Conservation (phyloP, 2,113 vertebrate species). For the Orycteropus afer region DNA sequence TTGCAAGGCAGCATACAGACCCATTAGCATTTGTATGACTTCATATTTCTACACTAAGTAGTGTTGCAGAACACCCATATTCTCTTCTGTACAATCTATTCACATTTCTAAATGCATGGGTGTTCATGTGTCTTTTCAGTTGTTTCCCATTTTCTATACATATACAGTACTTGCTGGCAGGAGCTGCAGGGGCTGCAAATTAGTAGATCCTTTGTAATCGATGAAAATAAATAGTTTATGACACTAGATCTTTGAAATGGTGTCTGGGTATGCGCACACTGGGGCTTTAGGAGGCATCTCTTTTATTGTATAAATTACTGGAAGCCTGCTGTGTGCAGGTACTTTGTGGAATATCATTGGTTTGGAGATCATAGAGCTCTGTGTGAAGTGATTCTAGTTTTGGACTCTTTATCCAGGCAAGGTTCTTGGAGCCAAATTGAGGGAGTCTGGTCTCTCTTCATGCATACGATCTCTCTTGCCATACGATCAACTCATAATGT, state of each 20-base stretch:
- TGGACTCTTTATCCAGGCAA: background rate
- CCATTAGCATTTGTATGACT: slow-evolving; percentile 80
- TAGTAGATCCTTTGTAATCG: slow-evolving; percentile 72
- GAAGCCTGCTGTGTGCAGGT: background rate
- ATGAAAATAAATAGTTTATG: slow-evolving; percentile 76
- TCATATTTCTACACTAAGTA: slow-evolving; percentile 82
- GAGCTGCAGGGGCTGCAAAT: slow-evolving; percentile 55
- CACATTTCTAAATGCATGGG: slow-evolving; percentile 67
- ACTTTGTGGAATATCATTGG: background rate
- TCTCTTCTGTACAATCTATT: slow-evolving; percentile 62
- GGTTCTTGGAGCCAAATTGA: background rate
- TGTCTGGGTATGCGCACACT: slow-evolving; percentile 12
- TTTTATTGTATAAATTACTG: background rate
- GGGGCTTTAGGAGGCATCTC: background rate
- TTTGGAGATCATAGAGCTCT: background rate
- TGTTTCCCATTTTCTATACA: slow-evolving; percentile 75
- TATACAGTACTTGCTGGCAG: slow-evolving; percentile 63
- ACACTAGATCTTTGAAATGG: slow-evolving; percentile 57
- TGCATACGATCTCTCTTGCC: rapidly evolving
- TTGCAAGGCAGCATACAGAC: slow-evolving; percentile 64
- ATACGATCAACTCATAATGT: too few species aligned
- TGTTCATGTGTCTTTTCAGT: slow-evolving; percentile 77
- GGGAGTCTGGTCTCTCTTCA: background rate
- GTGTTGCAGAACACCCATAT: slow-evolving; percentile 70
- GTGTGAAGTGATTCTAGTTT: background rate